Evolutionary conservation across 2,113 vertebrate genomes (phyloP).

Genomic region (Leptocoma aspasia): DNA sequence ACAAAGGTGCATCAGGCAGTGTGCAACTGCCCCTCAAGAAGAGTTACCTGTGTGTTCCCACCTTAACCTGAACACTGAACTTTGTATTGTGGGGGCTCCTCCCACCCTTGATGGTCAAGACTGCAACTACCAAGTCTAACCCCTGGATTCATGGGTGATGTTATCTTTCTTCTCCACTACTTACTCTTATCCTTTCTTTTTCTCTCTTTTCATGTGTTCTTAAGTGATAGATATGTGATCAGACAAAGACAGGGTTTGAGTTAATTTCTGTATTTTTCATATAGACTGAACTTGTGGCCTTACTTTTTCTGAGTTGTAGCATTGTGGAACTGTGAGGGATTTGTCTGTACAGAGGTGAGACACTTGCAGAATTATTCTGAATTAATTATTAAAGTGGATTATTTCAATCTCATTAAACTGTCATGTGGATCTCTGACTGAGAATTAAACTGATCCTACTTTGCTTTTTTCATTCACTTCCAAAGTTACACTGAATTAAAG

Average conservation of each 20-base stretch:
- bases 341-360: background rate
- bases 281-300: background rate
- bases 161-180: background rate
- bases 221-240: background rate
- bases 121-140: background rate
- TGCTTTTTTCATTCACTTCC: background rate
- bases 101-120: no score
- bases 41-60: no score
- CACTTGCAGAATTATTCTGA: background rate
- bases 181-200: background rate
- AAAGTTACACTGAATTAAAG: background rate
- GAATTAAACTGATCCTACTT: background rate
- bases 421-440: background rate
- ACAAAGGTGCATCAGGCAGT: background rate
- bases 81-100: background rate
- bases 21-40: no score
- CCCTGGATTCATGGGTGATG: fast-evolving
- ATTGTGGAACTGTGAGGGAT: fast-evolving
- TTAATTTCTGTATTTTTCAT: background rate
- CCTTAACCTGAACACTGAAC: background rate
- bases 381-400: slow-evolving; percentile 13
- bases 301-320: background rate
- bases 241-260: background rate
- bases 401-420: slow-evolving; percentile 4
- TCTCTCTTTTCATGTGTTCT: background rate